These are phyloP conservation scores for Hypsibius dujardini DNA, from an alignment of 1,140 invertebrate genomes.

Conservation along the genomic window DNA sequence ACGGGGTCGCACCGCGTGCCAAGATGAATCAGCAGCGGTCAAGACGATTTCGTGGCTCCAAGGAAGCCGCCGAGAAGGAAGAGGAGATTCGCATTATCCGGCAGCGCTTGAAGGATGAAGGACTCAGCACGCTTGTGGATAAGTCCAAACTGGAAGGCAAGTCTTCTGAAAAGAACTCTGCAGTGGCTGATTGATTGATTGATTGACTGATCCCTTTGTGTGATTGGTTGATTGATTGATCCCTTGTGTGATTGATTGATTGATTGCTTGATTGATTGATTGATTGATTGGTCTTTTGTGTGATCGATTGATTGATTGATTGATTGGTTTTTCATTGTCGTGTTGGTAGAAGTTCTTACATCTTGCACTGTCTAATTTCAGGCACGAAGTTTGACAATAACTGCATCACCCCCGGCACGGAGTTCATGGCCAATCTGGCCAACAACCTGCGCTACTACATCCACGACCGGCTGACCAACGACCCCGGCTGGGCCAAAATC, in stretches of 20 bases:
- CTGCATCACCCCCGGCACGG: conserved; percentile 94
- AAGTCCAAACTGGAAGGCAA: background rate
- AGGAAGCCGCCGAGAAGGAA: conserved; percentile 77
- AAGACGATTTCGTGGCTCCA: conserved; percentile 81
- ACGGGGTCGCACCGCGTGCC: conserved; percentile 89
- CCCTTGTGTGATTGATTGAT: conserved; percentile 15
- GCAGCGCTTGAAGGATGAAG: conserved; percentile 1
- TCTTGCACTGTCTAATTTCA: conserved; percentile 16
- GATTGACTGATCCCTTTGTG: background rate
- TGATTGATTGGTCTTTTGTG: background rate
- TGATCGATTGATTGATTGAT: background rate
- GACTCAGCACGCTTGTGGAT: background rate
- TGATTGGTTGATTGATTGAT: conserved; percentile 14
- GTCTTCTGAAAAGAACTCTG: conserved; percentile 38
- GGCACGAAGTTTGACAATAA: conserved; percentile 92
- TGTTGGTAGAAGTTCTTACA: background rate
- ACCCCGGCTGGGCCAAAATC: conserved; percentile 83
- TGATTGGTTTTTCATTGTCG: background rate
- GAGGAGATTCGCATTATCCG: conserved; percentile 46
- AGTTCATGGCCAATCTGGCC: conserved; percentile 88
- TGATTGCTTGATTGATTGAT: background rate
- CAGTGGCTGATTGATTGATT: conserved; percentile 3
- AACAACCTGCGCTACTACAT: conserved; percentile 89
- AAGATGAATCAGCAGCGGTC: conserved; percentile 99
- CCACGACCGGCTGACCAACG: conserved; percentile 76